Evolutionary conservation across 2,888 invertebrate species (phyloP).

Genomic region (Stenichneumon culpator): DNA sequence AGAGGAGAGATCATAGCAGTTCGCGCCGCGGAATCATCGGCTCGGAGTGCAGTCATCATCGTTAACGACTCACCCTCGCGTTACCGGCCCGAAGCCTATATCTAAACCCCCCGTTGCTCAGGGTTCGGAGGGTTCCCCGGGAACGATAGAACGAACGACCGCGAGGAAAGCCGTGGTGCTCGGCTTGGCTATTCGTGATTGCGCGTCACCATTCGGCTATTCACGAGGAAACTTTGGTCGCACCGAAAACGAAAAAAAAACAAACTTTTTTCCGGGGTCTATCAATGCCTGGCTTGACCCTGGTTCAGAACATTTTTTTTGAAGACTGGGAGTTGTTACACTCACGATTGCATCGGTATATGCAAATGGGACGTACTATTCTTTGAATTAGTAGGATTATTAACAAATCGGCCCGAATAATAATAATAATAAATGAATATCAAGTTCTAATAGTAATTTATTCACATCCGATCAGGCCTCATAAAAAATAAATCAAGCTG

Average conservation of each 20-base stretch:
- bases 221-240: background rate
- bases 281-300: background rate
- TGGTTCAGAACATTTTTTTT: background rate
- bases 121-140: conserved; percentile 52
- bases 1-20: conserved; percentile 67
- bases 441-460: background rate
- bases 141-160: conserved; percentile 31
- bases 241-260: background rate
- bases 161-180: conserved; percentile 6
- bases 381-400: too few species aligned
- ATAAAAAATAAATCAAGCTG: conserved; percentile 13
- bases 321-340: background rate
- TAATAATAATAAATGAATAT: background rate
- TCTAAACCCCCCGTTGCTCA: conserved; percentile 37
- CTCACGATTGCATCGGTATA: too few species aligned
- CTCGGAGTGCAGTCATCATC: conserved; percentile 75
- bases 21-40: conserved; percentile 73
- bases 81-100: conserved; percentile 8
- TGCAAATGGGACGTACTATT: too few species aligned
- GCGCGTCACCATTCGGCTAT: conserved; percentile 26
- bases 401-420: too few species aligned
- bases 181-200: conserved; percentile 57
- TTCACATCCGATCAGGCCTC: background rate
- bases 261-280: background rate
- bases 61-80: conserved; percentile 73